These are phyloP conservation scores for Stomorhina lunata DNA, from an alignment of 2,888 invertebrate genomes.

Conservation along the genomic window DNA sequence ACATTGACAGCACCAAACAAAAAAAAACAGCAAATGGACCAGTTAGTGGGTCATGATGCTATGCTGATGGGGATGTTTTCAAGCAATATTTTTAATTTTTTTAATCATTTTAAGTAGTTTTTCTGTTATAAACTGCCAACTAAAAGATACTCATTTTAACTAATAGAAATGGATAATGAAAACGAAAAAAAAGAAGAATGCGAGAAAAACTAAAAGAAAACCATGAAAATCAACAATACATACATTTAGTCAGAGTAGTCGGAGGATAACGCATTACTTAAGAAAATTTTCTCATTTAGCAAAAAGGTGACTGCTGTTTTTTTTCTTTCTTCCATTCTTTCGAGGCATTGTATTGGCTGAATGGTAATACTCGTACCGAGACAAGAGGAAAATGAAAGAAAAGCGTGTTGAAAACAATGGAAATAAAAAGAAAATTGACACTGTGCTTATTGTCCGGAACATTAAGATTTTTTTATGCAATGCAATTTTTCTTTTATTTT, in stretches of 20 bases:
- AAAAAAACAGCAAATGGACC: neutral
- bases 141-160: constrained; percentile 18
- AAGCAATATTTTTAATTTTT: constrained; percentile 68
- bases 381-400: neutral
- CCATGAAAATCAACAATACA: constrained; percentile 26
- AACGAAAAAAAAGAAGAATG: neutral
- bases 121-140: constrained; percentile 48
- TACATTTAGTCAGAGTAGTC: too few relatives aligned
- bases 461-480: constrained; percentile 56
- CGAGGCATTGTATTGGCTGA: constrained; percentile 34
- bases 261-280: constrained; percentile 35
- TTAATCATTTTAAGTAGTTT: constrained; percentile 69
- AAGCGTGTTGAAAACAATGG: neutral
- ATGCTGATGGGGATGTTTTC: constrained; percentile 40
- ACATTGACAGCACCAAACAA: neutral
- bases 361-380: constrained; percentile 1
- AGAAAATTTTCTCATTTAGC: constrained; percentile 35
- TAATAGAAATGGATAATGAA: constrained; percentile 27
- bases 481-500: too few relatives aligned
- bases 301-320: constrained; percentile 34
- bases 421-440: constrained; percentile 58
- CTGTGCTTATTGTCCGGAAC: constrained; percentile 66
- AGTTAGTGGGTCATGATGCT: constrained; percentile 56
- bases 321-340: constrained; percentile 23
- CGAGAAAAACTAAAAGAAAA: neutral